Conservation (phyloP, 2,888 invertebrate species). For the Lysandra coridon region DNA sequence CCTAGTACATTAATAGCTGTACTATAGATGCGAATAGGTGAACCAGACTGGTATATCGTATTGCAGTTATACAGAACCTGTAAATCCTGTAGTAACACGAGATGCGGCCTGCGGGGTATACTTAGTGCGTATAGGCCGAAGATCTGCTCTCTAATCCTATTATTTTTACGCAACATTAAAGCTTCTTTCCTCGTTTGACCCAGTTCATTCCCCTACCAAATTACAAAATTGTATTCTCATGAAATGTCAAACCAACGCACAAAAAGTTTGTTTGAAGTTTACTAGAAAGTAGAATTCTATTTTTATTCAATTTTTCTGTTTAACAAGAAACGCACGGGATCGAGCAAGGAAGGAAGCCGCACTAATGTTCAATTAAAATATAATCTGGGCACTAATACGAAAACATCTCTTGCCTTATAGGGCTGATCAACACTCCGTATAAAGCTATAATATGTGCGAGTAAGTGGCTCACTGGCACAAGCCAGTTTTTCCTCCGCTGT, state of each 20-base stretch:
- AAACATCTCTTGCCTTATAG: neutral
- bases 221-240: no score
- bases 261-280: no score
- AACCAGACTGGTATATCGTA: neutral
- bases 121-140: neutral
- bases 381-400: neutral
- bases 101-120: neutral
- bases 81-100: neutral
- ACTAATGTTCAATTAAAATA: no score
- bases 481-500: neutral
- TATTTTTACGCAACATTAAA: no score
- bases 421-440: neutral
- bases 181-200: no score
- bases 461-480: neutral
- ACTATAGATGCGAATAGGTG: neutral
- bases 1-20: neutral
- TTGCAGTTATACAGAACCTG: neutral
- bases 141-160: neutral
- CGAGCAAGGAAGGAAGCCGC: no score
- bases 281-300: no score
- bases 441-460: neutral
- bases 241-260: no score
- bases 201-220: no score
- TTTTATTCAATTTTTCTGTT: no score
- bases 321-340: no score